Conservation (phyloP, 2,113 vertebrate species). For the Holacanthus passer region DNA sequence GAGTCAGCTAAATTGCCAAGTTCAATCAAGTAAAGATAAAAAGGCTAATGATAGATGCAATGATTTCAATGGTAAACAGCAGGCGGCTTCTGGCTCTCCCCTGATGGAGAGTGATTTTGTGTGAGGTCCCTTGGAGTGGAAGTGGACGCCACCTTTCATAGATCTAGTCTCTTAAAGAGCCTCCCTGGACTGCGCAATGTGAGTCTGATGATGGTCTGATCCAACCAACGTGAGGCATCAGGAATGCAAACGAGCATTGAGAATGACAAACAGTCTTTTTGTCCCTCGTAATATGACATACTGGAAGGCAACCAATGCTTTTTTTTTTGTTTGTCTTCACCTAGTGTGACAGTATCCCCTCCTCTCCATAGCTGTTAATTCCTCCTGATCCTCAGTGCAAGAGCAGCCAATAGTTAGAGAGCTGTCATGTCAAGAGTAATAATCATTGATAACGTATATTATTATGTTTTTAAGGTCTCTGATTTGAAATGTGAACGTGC, state of each 20-base stretch:
- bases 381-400: conserved; percentile 1
- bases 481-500: neutral
- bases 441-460: neutral
- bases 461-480: neutral
- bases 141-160: neutral
- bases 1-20: conserved; percentile 38
- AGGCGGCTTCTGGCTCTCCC: neutral
- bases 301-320: conserved; percentile 12
- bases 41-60: conserved; percentile 36
- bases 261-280: conserved; percentile 13
- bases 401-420: neutral
- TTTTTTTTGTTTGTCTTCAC: conserved; percentile 22
- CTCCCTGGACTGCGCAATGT: neutral
- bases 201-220: neutral
- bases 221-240: neutral
- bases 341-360: conserved; percentile 4
- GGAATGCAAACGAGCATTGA: neutral
- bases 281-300: conserved; percentile 17
- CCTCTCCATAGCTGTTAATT: neutral
- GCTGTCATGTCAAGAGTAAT: neutral
- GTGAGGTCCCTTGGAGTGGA: neutral
- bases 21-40: conserved; percentile 42
- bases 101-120: neutral
- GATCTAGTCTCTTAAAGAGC: neutral
- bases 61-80: conserved; percentile 17